phyloP scores from a whole-genome alignment of 2,888 invertebrate species.

The Chrysolina oricalcia region DNA sequence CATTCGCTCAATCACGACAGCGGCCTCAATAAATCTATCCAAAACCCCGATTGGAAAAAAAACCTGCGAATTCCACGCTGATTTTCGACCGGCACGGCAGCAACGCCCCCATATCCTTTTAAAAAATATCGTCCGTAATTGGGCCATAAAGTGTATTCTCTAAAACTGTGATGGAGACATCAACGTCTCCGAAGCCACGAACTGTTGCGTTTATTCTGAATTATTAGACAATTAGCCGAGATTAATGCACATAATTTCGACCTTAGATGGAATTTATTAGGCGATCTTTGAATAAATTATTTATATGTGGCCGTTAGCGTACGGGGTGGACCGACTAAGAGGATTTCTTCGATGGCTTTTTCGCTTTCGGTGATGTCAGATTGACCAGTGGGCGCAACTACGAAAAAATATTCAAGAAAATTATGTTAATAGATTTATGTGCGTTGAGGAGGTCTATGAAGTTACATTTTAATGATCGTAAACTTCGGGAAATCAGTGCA shows the following conservation, averaged over 20 bases:
- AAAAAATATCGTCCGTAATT: conserved; percentile 50
- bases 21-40: too few relatives aligned
- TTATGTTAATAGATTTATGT: too few relatives aligned
- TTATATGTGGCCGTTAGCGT: conserved; percentile 28
- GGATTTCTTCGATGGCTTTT: background rate
- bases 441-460: too few relatives aligned
- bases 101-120: conserved; percentile 28
- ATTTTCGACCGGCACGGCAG: background rate
- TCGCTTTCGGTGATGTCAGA: background rate
- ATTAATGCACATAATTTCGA: conserved; percentile 68
- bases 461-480: too few relatives aligned
- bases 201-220: conserved; percentile 64
- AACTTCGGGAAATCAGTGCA: too few relatives aligned
- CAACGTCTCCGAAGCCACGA: conserved; percentile 66
- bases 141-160: conserved; percentile 53
- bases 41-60: background rate
- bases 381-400: background rate
- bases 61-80: conserved; percentile 3
- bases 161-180: conserved; percentile 66
- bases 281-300: conserved; percentile 30
- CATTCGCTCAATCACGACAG: too few relatives aligned
- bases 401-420: background rate
- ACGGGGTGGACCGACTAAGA: conserved; percentile 25
- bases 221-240: conserved; percentile 68
- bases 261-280: conserved; percentile 64